Evolutionary conservation across 2,888 invertebrate genomes (phyloP), one percentile per base, ranked within the genome.

Genomic region (Drosophila lutescens): DNA sequence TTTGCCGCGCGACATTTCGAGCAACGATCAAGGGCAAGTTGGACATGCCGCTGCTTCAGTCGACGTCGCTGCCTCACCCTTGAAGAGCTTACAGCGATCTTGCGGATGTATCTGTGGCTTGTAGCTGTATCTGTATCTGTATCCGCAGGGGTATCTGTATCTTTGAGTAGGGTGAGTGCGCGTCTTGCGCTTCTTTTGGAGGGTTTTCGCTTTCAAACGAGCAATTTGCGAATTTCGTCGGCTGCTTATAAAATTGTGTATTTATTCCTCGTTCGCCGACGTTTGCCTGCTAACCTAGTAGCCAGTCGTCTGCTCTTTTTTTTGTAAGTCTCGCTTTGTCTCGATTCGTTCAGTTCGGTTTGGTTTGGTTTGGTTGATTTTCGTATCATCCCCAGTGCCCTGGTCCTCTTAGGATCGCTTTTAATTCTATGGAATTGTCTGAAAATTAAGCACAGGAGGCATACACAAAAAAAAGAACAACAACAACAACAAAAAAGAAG

Each of bases 11-110:
- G 76, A 83, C 77, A 80, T 75, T 86, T 79, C 70, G 77, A 79
- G 81, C 81, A 76, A 79, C 73, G 80, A 90, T 89, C 89, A 89
- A 90, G 89, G 89, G 89, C 89, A 90, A 77, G 80, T 90, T 89
- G 90, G 83, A 83, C 79, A 86, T 84, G 90, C 20, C 17, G 76
- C 76, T 23, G 62, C 55, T 26, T 49, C 58, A 10, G 62, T 12
- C 44, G 41, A 34, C 63, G 43, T 41, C 51, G 55, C 53, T 79
- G 74, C 72, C 88, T 83, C 83, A 88, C 83, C 83, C 83, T 83
- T 86, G 87, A 86, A 86, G 84, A 72, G 68, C 74, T 88, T 86
- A 86, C 88, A 83, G 78, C 83, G 74, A 63, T 74, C 66, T 67
- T 41, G 43, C 54, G 49, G 57, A 74, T 71, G 63, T 70, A 55